phyloP scores from a whole-genome alignment of 23 tunicate genomes.

The Corella eumyota region DNA sequence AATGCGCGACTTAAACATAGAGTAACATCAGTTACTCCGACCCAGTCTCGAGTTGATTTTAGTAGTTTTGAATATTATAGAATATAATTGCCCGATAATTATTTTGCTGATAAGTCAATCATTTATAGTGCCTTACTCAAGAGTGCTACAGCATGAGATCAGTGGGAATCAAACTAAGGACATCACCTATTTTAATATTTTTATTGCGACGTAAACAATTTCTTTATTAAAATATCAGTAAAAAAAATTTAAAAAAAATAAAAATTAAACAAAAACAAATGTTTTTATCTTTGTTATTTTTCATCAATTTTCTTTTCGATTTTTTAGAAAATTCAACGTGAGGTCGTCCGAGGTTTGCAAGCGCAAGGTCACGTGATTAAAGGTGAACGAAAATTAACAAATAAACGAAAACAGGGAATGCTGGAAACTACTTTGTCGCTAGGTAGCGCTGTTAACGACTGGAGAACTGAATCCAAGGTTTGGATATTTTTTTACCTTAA shows the following conservation, averaged over 20 bases:
- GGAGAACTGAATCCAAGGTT: conserved; percentile 78
- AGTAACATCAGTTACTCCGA: no score
- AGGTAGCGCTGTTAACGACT: conserved; percentile 54
- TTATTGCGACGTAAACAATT: background rate
- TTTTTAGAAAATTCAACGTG: conserved; percentile 41
- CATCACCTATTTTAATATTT: background rate
- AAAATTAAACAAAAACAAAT: no score
- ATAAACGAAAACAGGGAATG: conserved; percentile 62
- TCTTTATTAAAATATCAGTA: background rate
- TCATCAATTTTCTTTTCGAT: no score
- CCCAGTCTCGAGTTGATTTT: no score
- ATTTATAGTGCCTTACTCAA: no score
- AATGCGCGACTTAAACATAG: no score
- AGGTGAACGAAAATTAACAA: conserved; percentile 67
- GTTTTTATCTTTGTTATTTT: no score
- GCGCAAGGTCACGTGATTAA: conserved; percentile 34
- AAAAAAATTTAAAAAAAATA: background rate
- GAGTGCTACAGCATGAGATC: no score
- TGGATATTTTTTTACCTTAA: background rate
- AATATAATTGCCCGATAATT: no score
- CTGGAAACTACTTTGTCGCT: conserved; percentile 57
- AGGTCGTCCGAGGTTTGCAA: conserved; percentile 34
- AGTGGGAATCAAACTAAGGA: no score
- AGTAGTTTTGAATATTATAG: no score
- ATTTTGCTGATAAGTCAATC: no score